Evolutionary conservation across 2,888 invertebrate species (phyloP), one percentile per base, ranked within the genome.

Genomic region (Pyrocoelia pectoralis): DNA sequence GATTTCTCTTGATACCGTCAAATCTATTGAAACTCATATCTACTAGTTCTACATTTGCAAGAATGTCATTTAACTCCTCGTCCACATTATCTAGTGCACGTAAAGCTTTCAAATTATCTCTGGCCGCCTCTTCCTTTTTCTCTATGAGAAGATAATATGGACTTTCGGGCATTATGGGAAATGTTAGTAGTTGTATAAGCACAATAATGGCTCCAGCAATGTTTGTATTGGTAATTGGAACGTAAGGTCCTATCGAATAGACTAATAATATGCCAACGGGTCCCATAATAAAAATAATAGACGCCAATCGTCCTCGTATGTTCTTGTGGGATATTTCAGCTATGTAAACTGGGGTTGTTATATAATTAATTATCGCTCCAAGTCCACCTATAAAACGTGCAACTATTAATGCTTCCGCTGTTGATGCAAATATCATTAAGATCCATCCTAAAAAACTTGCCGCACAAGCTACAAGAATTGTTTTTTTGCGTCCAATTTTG

Each of bases 281-380:
- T 79, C 79, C 78, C 76, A 80, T 79, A 13, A 79, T 72, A 67
- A 79, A 80, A 55, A 80, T 3, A 2, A 15, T 15, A 15, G 14
- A 13, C 2, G 79, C 17, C 79, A 73, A 14, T 78, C 77, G 1
- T 79, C 76, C n/a, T 80, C 80, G 63, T 48, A 80, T 79, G 61
- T 77, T 77, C 51, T 79, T 79, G 67, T 80, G 79, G 3, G 81
- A 79, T 56, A 80, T 78, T 69, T 81, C 80, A 1, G 79, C 79
- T 9, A 80, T 76, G 67, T 78, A 80, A 79, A 80, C 79, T 77
- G 41, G 13, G 2, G 14, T 13, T 15, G 41, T 13, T 2, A 80
- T 80, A 63, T 80, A 81, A 2, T 77, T 80, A 19, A 79, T 77
- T 58, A 80, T 80, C 6, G 78, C 79, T 10, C 79, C 79, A 57